Evolutionary conservation across 2,797 vertebrate genomes (phyloP).

Genomic region (Pitangus sulphuratus): DNA sequence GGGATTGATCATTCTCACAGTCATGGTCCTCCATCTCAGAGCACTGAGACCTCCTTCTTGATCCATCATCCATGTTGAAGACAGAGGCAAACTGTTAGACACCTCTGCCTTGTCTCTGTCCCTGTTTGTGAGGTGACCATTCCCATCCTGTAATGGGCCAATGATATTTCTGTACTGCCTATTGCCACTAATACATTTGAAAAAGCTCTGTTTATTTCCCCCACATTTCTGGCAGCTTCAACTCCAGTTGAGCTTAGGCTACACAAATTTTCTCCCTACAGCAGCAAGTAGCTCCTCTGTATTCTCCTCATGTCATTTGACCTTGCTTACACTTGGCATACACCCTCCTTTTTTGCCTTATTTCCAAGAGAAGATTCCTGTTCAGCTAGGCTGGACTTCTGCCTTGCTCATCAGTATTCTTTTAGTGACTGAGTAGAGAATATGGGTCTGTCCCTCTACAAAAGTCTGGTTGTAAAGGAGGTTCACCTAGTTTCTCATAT

Average conservation of each 20-base stretch:
- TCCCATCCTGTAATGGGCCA: not conserved
- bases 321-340: not conserved
- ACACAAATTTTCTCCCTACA: not conserved
- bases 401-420: not conserved
- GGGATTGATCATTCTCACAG: not conserved
- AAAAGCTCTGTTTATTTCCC: not conserved
- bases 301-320: not conserved
- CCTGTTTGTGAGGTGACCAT: not conserved
- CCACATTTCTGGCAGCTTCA: not conserved
- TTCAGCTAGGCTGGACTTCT: not conserved
- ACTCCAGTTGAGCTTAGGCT: not conserved
- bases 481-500: not conserved
- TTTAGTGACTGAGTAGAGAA: not conserved
- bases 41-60: not conserved
- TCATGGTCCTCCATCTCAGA: not conserved
- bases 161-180: not conserved
- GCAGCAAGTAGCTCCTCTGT: not conserved
- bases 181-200: not conserved
- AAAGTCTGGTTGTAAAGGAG: not conserved
- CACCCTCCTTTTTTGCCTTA: not conserved
- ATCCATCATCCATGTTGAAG: not conserved
- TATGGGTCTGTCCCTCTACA: fast-evolving
- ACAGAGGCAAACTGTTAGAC: not conserved
- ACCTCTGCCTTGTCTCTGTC: not conserved
- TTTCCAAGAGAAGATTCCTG: not conserved